phyloP scores from a whole-genome alignment of 2,888 invertebrate species.

The Tortricodes alternella region DNA sequence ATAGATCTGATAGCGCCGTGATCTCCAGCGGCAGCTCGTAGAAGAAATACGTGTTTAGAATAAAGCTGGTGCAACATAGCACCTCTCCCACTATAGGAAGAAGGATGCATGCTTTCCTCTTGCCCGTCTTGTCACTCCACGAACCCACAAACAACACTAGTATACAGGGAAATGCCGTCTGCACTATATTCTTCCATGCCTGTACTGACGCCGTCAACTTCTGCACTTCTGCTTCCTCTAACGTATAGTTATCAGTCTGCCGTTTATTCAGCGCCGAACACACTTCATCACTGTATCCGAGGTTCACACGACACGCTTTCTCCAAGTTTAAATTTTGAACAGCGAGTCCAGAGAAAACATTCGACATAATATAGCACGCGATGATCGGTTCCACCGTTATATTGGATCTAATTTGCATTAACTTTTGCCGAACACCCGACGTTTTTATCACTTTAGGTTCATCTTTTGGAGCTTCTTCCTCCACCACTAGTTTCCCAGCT shows the following conservation, averaged over 20 bases:
- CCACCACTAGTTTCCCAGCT: slow-evolving; percentile 55
- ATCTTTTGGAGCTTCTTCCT: slow-evolving; percentile 56
- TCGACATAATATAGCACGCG: slow-evolving; percentile 86
- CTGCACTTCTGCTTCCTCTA: slow-evolving; percentile 85
- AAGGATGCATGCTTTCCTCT: slow-evolving; percentile 83
- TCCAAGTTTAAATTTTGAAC: slow-evolving; percentile 93
- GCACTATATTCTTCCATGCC: slow-evolving; percentile 82
- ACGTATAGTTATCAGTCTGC: slow-evolving; percentile 87
- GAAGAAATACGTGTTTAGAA: slow-evolving; percentile 82
- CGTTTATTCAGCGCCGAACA: slow-evolving; percentile 89
- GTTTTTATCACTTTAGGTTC: slow-evolving; percentile 52
- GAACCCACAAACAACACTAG: slow-evolving; percentile 84
- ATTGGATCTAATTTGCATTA: slow-evolving; percentile 79
- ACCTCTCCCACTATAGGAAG: slow-evolving; percentile 82
- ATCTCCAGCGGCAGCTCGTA: slow-evolving; percentile 82
- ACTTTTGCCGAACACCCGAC: slow-evolving; percentile 64
- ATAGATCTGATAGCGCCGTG: slow-evolving; percentile 80
- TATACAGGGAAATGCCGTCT: slow-evolving; percentile 81
- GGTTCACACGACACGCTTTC: slow-evolving; percentile 92
- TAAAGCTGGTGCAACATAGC: slow-evolving; percentile 74
- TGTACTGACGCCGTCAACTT: slow-evolving; percentile 82
- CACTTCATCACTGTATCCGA: slow-evolving; percentile 87
- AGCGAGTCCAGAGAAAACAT: slow-evolving; percentile 87
- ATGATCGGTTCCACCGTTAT: slow-evolving; percentile 87
- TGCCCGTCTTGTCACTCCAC: slow-evolving; percentile 84